Evolutionary conservation across 1,140 invertebrate species (phyloP).

Genomic region (Ips typographus): DNA sequence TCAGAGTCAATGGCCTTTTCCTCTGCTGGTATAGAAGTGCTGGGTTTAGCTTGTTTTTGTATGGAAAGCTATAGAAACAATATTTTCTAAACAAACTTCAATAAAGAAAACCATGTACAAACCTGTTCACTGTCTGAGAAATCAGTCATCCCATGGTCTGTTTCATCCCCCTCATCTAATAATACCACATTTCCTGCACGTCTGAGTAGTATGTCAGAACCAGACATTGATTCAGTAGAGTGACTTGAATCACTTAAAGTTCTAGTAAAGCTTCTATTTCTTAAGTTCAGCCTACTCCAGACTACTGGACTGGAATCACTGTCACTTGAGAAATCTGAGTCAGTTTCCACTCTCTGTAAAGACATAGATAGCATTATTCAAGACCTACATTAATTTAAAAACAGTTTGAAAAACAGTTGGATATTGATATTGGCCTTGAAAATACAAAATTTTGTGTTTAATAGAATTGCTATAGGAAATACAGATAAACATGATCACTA

Average conservation of each 20-base stretch:
- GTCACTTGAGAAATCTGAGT: constrained; percentile 34
- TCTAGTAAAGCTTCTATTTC: neutral
- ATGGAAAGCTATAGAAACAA: too few relatives aligned
- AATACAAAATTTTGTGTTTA: too few relatives aligned
- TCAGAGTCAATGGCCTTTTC: constrained; percentile 53
- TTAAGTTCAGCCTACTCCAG: neutral
- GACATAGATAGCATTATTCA: constrained; percentile 16
- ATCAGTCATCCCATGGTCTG: constrained; percentile 37
- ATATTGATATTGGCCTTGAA: neutral
- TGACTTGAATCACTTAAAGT: neutral
- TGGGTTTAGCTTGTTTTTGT: neutral
- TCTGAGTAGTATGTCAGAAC: neutral
- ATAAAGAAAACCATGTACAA: too few relatives aligned
- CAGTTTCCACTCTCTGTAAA: constrained; percentile 40
- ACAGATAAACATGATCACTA: too few relatives aligned
- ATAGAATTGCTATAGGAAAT: neutral
- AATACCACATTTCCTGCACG: constrained; percentile 1
- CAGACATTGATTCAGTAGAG: neutral
- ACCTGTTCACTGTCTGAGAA: constrained; percentile 26
- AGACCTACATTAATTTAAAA: neutral
- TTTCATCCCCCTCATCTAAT: constrained; percentile 31
- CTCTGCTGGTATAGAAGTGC: constrained; percentile 12
- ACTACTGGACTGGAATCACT: constrained; percentile 31
- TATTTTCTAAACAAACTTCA: too few relatives aligned
- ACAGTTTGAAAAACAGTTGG: constrained; percentile 5